phyloP scores from a whole-genome alignment of 1,140 invertebrate species.

The Bombus waltoni region DNA sequence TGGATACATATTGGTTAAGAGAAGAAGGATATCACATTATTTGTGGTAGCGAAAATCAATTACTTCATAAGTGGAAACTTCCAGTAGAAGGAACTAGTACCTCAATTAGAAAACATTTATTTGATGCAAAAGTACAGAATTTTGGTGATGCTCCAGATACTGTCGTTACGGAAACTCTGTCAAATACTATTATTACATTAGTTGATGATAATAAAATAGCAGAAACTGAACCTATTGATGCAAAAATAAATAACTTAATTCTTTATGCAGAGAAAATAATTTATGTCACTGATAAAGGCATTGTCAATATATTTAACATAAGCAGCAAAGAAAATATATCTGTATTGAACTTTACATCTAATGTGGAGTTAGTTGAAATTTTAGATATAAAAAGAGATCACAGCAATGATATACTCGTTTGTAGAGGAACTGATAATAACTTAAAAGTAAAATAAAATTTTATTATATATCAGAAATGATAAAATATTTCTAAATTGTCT shows the following conservation, averaged over 20 bases:
- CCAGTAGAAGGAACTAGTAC: conserved; percentile 65
- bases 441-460: conserved; percentile 65
- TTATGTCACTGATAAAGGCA: conserved; percentile 69
- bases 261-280: conserved; percentile 71
- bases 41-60: conserved; percentile 74
- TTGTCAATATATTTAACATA: conserved; percentile 68
- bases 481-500: conserved; percentile 2
- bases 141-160: conserved; percentile 65
- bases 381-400: conserved; percentile 57
- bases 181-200: conserved; percentile 70
- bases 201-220: conserved; percentile 57
- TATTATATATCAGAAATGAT: not conserved
- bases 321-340: conserved; percentile 41
- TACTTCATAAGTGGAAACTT: conserved; percentile 77
- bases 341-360: conserved; percentile 57
- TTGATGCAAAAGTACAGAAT: conserved; percentile 74
- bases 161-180: conserved; percentile 70
- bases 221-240: conserved; percentile 63
- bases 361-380: conserved; percentile 66
- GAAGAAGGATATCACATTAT: conserved; percentile 76
- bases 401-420: conserved; percentile 61
- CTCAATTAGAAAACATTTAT: conserved; percentile 69
- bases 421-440: conserved; percentile 58
- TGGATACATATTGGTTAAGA: conserved; percentile 76
- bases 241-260: conserved; percentile 73